Evolutionary conservation across 92 coral and sea anemone genomes (phyloP).

Genomic region (Parazoanthus darwini): DNA sequence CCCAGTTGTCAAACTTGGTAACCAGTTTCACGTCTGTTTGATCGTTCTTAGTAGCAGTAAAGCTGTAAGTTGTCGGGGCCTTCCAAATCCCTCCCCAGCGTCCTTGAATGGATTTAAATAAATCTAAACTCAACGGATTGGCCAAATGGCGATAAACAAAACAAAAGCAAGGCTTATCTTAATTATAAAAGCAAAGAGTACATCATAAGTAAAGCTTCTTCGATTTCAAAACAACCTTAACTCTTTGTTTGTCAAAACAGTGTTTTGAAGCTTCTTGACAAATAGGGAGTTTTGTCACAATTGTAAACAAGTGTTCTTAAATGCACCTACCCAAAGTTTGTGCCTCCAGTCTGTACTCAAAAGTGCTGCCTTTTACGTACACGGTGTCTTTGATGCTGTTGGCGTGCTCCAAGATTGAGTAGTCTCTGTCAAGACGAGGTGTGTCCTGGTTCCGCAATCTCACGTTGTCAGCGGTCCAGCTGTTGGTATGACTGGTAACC

Average conservation of each 20-base stretch:
- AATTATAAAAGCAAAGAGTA: no score
- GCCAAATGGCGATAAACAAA: background rate
- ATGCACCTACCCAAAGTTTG: constrained; percentile 61
- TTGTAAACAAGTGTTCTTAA: no score
- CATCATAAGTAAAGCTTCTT: no score
- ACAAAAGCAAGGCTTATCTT: background rate
- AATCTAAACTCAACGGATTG: background rate
- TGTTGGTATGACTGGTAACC: constrained; percentile 77
- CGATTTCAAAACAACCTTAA: no score
- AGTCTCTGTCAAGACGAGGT: constrained; percentile 57
- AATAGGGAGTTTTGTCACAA: no score
- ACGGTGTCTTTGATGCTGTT: constrained; percentile 67
- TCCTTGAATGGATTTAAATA: constrained; percentile 37
- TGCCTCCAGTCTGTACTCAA: constrained; percentile 79
- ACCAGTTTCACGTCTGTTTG: constrained; percentile 67
- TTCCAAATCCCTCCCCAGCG: constrained; percentile 88
- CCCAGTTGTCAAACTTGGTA: constrained; percentile 75
- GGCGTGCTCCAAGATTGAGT: constrained; percentile 67
- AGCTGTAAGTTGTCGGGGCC: constrained; percentile 64
- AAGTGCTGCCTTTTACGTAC: constrained; percentile 50
- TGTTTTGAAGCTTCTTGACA: no score
- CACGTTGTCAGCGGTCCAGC: constrained; percentile 67
- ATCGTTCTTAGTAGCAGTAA: constrained; percentile 56
- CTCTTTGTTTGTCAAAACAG: no score
- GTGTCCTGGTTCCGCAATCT: constrained; percentile 48